Evolutionary conservation across 2,113 vertebrate species (phyloP).

Genomic region (Daubentonia madagascariensis): DNA sequence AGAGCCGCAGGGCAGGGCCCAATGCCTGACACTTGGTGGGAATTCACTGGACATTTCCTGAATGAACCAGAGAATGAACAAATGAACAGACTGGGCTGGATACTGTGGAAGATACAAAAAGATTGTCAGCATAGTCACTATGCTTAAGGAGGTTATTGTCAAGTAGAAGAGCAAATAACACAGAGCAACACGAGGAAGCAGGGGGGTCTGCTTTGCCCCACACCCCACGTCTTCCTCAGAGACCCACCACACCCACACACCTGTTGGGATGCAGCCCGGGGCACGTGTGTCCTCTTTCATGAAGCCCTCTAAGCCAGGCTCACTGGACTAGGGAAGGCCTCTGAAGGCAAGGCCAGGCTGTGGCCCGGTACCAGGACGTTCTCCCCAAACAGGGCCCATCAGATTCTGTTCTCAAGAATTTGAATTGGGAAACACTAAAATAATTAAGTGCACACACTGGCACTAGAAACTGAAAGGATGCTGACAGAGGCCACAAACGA

Average conservation of each 20-base stretch:
- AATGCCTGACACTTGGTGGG: neutral
- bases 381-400: neutral
- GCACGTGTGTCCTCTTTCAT: neutral
- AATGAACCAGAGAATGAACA: neutral
- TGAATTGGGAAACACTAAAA: neutral
- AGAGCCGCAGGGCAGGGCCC: neutral
- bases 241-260: neutral
- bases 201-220: neutral
- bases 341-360: no score
- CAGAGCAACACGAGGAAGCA: neutral
- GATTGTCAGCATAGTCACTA: neutral
- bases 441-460: neutral
- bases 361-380: neutral
- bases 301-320: neutral
- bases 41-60: neutral
- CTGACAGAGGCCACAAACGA: neutral
- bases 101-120: neutral
- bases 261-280: neutral
- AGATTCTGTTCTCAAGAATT: neutral
- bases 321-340: neutral
- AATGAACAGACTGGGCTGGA: neutral
- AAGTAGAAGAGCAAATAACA: neutral
- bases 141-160: neutral
- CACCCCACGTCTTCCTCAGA: neutral
- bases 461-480: neutral